These are phyloP conservation scores for Dicycla oo DNA, from an alignment of 2,888 invertebrate genomes.

Conservation along the genomic window DNA sequence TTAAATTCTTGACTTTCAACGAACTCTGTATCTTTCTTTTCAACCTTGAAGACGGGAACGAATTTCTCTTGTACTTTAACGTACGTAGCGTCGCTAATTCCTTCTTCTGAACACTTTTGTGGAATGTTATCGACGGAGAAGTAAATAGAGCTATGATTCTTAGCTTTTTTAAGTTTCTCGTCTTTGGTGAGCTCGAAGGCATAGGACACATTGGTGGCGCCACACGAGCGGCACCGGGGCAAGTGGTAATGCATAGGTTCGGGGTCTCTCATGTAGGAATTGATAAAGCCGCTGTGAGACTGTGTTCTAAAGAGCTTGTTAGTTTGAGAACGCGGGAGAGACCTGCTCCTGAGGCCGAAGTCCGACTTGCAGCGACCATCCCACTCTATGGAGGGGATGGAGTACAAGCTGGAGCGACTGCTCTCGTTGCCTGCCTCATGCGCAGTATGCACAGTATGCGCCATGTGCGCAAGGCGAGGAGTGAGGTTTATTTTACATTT, in stretches of 20 bases:
- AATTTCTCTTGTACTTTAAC: conserved; percentile 75
- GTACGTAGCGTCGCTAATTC: conserved; percentile 48
- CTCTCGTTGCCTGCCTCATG: conserved; percentile 70
- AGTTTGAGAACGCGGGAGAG: conserved; percentile 74
- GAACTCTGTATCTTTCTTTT: conserved; percentile 75
- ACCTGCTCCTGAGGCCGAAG: conserved; percentile 73
- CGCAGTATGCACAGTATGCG: conserved; percentile 58
- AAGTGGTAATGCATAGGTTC: conserved; percentile 85
- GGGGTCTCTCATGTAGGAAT: conserved; percentile 81
- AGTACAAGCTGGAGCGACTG: conserved; percentile 81
- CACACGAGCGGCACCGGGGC: conserved; percentile 81
- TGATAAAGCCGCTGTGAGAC: conserved; percentile 85
- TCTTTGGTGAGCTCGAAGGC: conserved; percentile 72
- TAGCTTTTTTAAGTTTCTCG: conserved; percentile 57
- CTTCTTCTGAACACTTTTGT: conserved; percentile 73
- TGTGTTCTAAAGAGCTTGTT: conserved; percentile 79
- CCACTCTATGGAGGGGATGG: conserved; percentile 85
- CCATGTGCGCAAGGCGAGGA: conserved; percentile 61
- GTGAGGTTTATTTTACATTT: conserved; percentile 83
- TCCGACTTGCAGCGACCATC: conserved; percentile 79
- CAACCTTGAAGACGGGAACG: conserved; percentile 76
- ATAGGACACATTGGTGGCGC: conserved; percentile 74
- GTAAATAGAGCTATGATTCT: conserved; percentile 67
- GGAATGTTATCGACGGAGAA: conserved; percentile 80
- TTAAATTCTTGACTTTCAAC: conserved; percentile 86